Base-by-base conservation (phyloP, 2,113 vertebrate genomes). In the Planiliza haematocheilus region DNA sequence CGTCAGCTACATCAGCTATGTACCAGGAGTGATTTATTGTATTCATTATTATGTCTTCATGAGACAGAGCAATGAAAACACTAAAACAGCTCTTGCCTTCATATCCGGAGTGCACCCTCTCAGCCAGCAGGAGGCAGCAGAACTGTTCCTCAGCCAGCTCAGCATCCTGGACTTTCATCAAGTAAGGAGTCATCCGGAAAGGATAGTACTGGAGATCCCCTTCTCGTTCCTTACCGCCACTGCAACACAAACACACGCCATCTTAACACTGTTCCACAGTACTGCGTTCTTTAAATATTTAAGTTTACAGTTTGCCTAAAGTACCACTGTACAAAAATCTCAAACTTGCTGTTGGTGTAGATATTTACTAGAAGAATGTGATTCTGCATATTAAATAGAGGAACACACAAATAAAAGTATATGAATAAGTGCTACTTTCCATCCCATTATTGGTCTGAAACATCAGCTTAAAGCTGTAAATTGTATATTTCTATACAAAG, bases 51-150 rank as follows among this genome's bases (percentile, higher is more conserved):
- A 30, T 30, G 24, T 30, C 24, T 5, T 30, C 24, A 30, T n/a
- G n/a, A n/a, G n/a, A n/a, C n/a, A n/a, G n/a, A n/a, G n/a, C n/a
- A n/a, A n/a, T n/a, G n/a, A n/a, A n/a, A n/a, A n/a, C n/a, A n/a
- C n/a, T n/a, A n/a, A n/a, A n/a, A n/a, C 21, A 56, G 18, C 36
- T 67, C 74, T 91, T 91, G 98, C 98, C 98, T 95, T 99, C 98
- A 42, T 99, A 99, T 24, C 97, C 97, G 1, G 98, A 99, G 92
- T 98, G 97, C 48, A 99, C 96, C 76, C 96, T 93, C 77, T 99
- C 97, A 1, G 97, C 98, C 90, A 99, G 94, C 87, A 99, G 88
- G 67, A 99, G 93, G 84, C 98, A 99, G 93, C 97, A 97, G 78
- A 97, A 95, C 90, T 98, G 96, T 45, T 95, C 95, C 57, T 95